Base-by-base conservation (phyloP, 2,888 invertebrate genomes). In the Pteria penguin region DNA sequence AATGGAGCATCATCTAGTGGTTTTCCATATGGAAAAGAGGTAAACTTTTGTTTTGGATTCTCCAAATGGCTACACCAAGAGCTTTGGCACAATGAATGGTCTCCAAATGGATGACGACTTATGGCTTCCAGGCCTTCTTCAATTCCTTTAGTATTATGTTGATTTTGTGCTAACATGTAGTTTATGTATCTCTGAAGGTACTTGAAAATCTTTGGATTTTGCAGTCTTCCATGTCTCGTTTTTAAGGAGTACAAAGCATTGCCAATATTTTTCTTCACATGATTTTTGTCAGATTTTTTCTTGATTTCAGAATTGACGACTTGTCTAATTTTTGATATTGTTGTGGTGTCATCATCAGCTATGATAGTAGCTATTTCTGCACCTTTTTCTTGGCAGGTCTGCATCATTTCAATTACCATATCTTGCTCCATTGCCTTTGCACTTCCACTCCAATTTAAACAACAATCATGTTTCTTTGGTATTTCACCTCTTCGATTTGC, bases 361-460 rank as follows among this genome's bases (percentile, higher is more conserved):
- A 58, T 55, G 18, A 65, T 45, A n/a, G 36, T 65, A 18, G n/a
- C 36, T 1, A 67, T 22, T 14, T 4, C 22, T 26, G 22, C 65
- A 24, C 33, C 33, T 4, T 33, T 45, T 36, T 65, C 65, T 18
- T 32, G 22, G 31, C 45, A 22, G 32, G 65, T 24, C 31, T 36
- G 18, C 65, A 65, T 36, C 67, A 67, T 55, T 24, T 67, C 67
- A 18, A 54, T 24, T 1, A 67, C 55, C 67, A 67, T 67, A 27
- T 67, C 67, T 45, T 55, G 67, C 32, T 67, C 67, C 67, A 67
- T 67, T 24, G 55, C 67, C 55, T 67, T 67, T 11, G 67, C 14
- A n/a, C 67, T 67, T 14, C 67, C 67, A 55, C 14, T 55, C 65
- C 65, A 36, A 31, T 33, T 33, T 45, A 65, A 36, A 11, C 65